Evolutionary conservation across 2,888 invertebrate species (phyloP).

Genomic region (Microchrysa polita): DNA sequence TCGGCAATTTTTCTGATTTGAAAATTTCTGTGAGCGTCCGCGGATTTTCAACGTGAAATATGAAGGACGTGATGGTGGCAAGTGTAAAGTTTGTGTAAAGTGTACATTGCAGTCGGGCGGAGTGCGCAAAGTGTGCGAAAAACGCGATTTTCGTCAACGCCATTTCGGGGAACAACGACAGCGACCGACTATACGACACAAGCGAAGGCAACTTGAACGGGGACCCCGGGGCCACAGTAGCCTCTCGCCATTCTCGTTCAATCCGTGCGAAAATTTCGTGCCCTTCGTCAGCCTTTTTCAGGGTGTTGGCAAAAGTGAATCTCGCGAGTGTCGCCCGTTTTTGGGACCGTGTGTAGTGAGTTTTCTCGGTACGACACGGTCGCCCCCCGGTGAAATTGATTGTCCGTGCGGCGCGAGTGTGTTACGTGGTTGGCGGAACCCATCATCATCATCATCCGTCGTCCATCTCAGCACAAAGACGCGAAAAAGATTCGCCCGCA

Average conservation of each 20-base stretch:
- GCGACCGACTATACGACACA: background rate
- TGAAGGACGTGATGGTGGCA: background rate
- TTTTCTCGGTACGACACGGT: too few species aligned
- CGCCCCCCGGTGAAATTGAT: too few species aligned
- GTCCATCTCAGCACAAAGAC: too few species aligned
- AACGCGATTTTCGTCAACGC: slow-evolving; percentile 38
- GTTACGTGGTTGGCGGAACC: too few species aligned
- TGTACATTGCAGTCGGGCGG: background rate
- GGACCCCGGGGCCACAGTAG: slow-evolving; percentile 39
- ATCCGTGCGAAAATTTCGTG: slow-evolving; percentile 14
- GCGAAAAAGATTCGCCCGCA: too few species aligned
- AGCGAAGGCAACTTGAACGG: slow-evolving; percentile 24
- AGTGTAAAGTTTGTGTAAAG: slow-evolving; percentile 20
- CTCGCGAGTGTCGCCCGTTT: too few species aligned
- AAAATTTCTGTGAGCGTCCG: slow-evolving; percentile 49
- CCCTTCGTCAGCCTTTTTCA: slow-evolving; percentile 11
- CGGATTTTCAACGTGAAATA: slow-evolving; percentile 44
- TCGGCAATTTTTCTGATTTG: slow-evolving; percentile 48
- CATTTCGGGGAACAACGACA: slow-evolving; percentile 22
- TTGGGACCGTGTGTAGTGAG: too few species aligned
- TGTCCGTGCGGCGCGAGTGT: too few species aligned
- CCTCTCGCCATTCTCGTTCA: slow-evolving; percentile 38
- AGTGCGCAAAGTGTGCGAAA: slow-evolving; percentile 33
- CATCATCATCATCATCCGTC: too few species aligned
- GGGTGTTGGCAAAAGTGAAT: slow-evolving; percentile 38